Evolutionary conservation across 92 coral and sea anemone species (phyloP).

Genomic region (Nematostella vectensis): DNA sequence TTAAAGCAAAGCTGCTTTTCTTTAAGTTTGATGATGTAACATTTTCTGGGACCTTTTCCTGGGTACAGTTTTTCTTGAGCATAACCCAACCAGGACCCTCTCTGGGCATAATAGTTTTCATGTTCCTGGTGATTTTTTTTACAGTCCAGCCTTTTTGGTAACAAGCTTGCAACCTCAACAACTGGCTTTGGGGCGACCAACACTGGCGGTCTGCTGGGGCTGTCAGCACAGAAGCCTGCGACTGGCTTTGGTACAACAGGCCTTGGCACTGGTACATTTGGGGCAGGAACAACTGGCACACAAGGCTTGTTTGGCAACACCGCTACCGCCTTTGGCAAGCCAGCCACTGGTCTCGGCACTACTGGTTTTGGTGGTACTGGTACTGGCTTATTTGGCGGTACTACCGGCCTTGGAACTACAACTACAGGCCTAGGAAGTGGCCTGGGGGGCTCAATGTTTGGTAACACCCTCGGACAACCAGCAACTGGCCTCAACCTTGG

Average conservation of each 20-base stretch:
- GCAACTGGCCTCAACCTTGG: conserved; percentile 12
- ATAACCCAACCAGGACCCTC: too few relatives aligned
- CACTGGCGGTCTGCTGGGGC: conserved; percentile 73
- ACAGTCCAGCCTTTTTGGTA: conserved; percentile 13
- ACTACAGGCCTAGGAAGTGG: conserved; percentile 59
- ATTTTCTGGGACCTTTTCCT: too few relatives aligned
- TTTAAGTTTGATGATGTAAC: too few relatives aligned
- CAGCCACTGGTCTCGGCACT: conserved; percentile 14
- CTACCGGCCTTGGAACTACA: conserved; percentile 56
- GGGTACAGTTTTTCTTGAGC: too few relatives aligned
- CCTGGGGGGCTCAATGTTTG: conserved; percentile 13
- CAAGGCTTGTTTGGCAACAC: conserved; percentile 36
- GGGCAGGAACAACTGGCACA: conserved; percentile 22
- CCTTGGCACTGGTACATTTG: conserved; percentile 45
- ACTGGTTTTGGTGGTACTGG: too few relatives aligned
- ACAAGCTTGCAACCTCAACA: conserved; percentile 5
- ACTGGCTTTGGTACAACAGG: conserved; percentile 58
- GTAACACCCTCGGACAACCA: conserved; percentile 21
- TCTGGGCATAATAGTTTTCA: too few relatives aligned
- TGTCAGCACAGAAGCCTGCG: conserved; percentile 49
- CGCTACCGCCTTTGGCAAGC: conserved; percentile 17
- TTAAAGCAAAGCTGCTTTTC: too few relatives aligned
- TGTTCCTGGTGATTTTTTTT: too few relatives aligned
- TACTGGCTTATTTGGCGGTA: conserved; percentile 64
- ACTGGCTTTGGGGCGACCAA: conserved; percentile 40